These are phyloP conservation scores for Melanotaenia pygmaea DNA, from an alignment of 2,797 vertebrate species.

Conservation along the genomic window DNA sequence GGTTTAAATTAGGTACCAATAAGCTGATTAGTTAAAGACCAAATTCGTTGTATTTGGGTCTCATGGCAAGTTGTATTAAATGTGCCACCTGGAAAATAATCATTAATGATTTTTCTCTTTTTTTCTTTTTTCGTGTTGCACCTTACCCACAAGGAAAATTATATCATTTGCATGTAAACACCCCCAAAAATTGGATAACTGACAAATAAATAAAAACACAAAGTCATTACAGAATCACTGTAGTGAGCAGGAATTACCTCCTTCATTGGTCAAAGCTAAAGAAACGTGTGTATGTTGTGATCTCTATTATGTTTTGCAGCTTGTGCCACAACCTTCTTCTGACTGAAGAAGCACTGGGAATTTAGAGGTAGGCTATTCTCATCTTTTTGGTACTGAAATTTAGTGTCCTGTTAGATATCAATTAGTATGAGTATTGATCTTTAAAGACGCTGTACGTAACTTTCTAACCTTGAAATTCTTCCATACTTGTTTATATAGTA, in stretches of 20 bases:
- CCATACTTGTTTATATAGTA: too few relatives aligned
- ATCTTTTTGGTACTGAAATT: too few relatives aligned
- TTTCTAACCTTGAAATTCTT: too few relatives aligned
- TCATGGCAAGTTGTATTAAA: conserved; percentile 6
- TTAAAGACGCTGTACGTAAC: too few relatives aligned
- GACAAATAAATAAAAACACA: not conserved
- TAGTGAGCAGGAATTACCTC: not conserved
- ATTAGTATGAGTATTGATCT: too few relatives aligned
- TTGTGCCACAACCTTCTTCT: not conserved
- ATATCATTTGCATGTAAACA: not conserved
- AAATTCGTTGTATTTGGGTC: conserved; percentile 23
- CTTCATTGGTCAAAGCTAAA: not conserved
- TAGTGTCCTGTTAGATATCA: too few relatives aligned
- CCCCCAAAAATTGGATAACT: not conserved
- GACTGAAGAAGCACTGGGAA: too few relatives aligned
- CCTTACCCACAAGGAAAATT: not conserved
- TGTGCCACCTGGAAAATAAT: not conserved
- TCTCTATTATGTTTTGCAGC: too few relatives aligned
- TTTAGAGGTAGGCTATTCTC: too few relatives aligned
- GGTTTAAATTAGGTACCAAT: conserved; percentile 32
- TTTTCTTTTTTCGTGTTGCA: not conserved
- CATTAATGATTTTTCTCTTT: not conserved
- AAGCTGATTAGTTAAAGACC: conserved; percentile 18
- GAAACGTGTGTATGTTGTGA: not conserved
- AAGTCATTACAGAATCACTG: not conserved